These are phyloP conservation scores for Macquaria australasica DNA, from an alignment of 2,113 vertebrate species.

Conservation along the genomic window DNA sequence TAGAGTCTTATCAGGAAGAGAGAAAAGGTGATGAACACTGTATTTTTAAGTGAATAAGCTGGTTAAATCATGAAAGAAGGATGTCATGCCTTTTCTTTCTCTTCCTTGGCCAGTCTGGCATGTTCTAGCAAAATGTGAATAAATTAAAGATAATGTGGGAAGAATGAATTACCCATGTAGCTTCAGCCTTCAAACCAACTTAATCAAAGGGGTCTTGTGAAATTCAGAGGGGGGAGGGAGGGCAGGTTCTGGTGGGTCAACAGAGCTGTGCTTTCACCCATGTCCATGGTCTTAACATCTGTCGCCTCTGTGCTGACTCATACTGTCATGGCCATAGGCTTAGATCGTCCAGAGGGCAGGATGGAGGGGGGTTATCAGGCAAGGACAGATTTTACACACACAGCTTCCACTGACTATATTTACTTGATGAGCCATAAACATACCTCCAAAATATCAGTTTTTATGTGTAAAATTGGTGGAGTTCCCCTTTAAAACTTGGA, in stretches of 20 bases:
- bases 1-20: background rate
- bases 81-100: slow-evolving; percentile 24
- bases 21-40: slow-evolving; percentile 12
- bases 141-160: slow-evolving; percentile 70
- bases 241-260: slow-evolving; percentile 20
- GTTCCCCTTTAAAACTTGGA: too few species aligned
- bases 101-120: slow-evolving; percentile 33
- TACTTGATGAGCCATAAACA: background rate
- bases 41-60: slow-evolving; percentile 16
- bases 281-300: slow-evolving; percentile 47
- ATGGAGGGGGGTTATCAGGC: background rate
- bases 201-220: slow-evolving; percentile 67
- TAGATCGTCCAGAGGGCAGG: slow-evolving; percentile 35
- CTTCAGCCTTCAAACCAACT: slow-evolving; percentile 64
- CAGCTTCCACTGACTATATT: slow-evolving; percentile 8
- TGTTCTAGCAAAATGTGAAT: slow-evolving; percentile 61
- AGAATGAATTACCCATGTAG: slow-evolving; percentile 77
- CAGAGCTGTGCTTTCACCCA: slow-evolving; percentile 34
- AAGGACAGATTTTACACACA: slow-evolving; percentile 8
- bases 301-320: slow-evolving; percentile 64
- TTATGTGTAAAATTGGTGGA: background rate
- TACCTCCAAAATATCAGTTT: background rate
- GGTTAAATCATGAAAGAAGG: slow-evolving; percentile 35
- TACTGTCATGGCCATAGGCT: slow-evolving; percentile 50
- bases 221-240: slow-evolving; percentile 13